Evolutionary conservation across 1,140 invertebrate species (phyloP), one percentile per base, ranked within the genome.

Genomic region (Drosophila subobscura): DNA sequence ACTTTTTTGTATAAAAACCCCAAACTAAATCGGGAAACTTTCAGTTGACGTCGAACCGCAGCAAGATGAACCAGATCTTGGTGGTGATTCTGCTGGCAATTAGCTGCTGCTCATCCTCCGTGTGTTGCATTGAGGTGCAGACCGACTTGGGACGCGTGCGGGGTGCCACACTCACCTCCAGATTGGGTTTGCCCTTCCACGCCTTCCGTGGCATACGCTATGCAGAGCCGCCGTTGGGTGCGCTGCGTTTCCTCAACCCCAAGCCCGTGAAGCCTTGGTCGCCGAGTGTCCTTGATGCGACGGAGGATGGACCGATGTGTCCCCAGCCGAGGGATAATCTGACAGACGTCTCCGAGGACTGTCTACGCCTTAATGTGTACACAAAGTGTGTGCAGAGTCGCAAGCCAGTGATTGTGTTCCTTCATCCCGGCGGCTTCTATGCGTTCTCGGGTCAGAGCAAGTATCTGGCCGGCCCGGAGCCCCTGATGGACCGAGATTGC

Each of bases 351-450:
- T 92, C 92, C 20, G 95, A 96, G 80, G 96, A 98, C 91, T 98
- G 97, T 90, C 91, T 97, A 7, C 96, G 95, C 68, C 92, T 97
- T 3, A 97, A 98, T 88, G 93, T 98, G 7, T 97, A 96, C 85
- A 94, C 95, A 0, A 96, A 96, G 22, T 90, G 91, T 37, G 75
- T 94, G 2, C 66, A 57, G 8, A 72, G 14, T 2, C 59, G 44
- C 0, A 72, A 77, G 7, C 94, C 94, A 1, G 94, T 95, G 0
- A 93, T 95, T 91, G 93, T 95, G 0, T 94, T 92, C 47, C 89
- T 96, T 25, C 94, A 95, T 90, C 94, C 94, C 1, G 95, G 95
- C 5, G 93, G 92, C 7, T 94, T 94, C 59, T 89, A 91, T 50
- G 71, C 78, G 0, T 92, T 91, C 44, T 79, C 81, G 1, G 90